A percentile compares a stretch with the other conserved stretches of the same genome.
phyloP scores from a whole-genome alignment of 2,113 vertebrate genomes.

The Lepisosteus oculatus region DNA sequence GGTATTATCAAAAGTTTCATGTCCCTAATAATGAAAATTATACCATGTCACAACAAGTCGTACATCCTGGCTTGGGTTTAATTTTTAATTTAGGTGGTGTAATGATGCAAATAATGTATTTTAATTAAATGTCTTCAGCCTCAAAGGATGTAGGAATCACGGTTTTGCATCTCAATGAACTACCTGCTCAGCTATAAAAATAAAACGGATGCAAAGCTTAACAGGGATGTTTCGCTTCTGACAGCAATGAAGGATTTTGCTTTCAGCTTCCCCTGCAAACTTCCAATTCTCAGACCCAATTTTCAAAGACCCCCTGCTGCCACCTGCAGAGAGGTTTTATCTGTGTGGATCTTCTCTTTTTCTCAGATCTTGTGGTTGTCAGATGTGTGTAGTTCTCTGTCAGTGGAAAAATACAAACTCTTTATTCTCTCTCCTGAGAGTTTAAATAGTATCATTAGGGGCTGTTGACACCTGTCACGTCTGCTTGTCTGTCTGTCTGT shows the following conservation, averaged over 20 bases:
- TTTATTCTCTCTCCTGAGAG: conserved; percentile 35
- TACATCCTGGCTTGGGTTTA: conserved; percentile 44
- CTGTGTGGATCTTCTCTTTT: conserved; percentile 39
- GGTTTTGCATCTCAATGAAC: conserved; percentile 59
- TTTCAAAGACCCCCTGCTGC: conserved; percentile 58
- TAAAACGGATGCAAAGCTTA: background rate
- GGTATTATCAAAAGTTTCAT: conserved; percentile 41
- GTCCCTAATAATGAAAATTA: conserved; percentile 52
- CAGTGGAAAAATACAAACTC: conserved; percentile 19
- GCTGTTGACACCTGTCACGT: conserved; percentile 10
- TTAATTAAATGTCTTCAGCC: conserved; percentile 40
- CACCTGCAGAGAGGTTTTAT: conserved; percentile 51
- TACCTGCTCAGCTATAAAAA: conserved; percentile 22
- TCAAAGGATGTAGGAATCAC: conserved; percentile 29
- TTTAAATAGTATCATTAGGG: conserved; percentile 51
- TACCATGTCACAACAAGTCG: conserved; percentile 37
- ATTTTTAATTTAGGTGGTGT: conserved; percentile 46
- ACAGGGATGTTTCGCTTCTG: conserved; percentile 34
- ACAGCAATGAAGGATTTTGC: conserved; percentile 40
- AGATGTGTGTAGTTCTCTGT: too few species aligned
- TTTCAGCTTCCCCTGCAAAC: conserved; percentile 39
- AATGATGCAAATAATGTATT: conserved; percentile 50
- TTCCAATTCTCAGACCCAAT: conserved; percentile 38
- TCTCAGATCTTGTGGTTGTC: conserved; percentile 13
- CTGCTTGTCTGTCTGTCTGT: conserved; percentile 6